Evolutionary conservation across 2,888 invertebrate genomes (phyloP).

Genomic region (Philereme transversata): DNA sequence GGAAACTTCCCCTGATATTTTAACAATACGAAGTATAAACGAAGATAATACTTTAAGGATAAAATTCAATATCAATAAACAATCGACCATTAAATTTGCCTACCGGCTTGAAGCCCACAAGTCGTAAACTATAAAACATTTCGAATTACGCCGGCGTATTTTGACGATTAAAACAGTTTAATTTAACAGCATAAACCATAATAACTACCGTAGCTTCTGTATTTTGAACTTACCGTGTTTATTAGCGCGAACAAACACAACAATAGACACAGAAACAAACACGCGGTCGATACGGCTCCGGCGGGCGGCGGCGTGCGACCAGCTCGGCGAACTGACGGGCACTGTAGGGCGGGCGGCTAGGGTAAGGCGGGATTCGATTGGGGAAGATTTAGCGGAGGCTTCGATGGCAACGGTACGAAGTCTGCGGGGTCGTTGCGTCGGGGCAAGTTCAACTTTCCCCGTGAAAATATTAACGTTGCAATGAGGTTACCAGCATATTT

Average conservation of each 20-base stretch:
- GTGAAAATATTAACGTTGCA: constrained; percentile 36
- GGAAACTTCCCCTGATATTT: constrained; percentile 3
- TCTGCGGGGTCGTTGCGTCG: constrained; percentile 34
- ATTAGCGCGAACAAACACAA: constrained; percentile 44
- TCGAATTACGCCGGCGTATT: constrained; percentile 7
- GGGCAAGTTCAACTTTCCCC: constrained; percentile 38
- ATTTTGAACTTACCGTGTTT: constrained; percentile 35
- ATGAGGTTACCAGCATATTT: constrained; percentile 16
- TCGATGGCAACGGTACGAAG: constrained; percentile 22
- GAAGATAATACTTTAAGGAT: constrained; percentile 15
- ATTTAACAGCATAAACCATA: neutral
- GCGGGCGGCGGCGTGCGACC: constrained; percentile 56
- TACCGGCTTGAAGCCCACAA: constrained; percentile 30
- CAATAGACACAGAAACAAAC: constrained; percentile 53
- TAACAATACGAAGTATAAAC: neutral
- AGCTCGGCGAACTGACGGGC: constrained; percentile 50
- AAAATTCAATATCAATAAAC: constrained; percentile 32
- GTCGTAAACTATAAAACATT: constrained; percentile 26
- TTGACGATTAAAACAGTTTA: constrained; percentile 4
- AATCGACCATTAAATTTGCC: constrained; percentile 26
- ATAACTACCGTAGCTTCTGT: neutral
- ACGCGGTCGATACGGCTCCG: constrained; percentile 55
- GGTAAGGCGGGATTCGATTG: constrained; percentile 42
- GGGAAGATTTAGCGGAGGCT: constrained; percentile 34
- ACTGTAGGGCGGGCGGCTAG: constrained; percentile 68